These are phyloP conservation scores for Grus americana DNA, from an alignment of 2,113 vertebrate species.

Conservation along the genomic window DNA sequence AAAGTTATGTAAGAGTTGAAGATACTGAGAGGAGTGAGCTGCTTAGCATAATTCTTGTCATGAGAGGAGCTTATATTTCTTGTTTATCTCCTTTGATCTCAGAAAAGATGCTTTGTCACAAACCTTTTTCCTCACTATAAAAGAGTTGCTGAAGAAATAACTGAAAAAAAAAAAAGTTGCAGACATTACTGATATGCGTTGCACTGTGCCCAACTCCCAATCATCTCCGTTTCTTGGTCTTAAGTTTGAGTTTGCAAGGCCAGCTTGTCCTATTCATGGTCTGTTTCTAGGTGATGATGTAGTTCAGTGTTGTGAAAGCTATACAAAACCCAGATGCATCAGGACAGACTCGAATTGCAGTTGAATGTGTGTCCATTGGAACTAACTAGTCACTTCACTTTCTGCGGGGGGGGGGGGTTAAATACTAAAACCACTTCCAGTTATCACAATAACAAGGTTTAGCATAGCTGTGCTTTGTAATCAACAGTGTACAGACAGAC, in stretches of 20 bases:
- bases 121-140: background rate
- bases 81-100: slow-evolving; percentile 9
- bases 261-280: background rate
- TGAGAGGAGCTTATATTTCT: slow-evolving; percentile 14
- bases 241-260: background rate
- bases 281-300: background rate
- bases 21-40: slow-evolving; percentile 20
- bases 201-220: background rate
- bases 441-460: background rate
- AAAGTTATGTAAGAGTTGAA: background rate
- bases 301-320: background rate
- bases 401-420: background rate
- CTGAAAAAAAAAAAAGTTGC: background rate
- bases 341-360: background rate
- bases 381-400: background rate
- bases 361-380: background rate
- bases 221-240: background rate
- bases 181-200: background rate
- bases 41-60: slow-evolving; percentile 34
- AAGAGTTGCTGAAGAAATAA: background rate
- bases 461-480: background rate
- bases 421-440: background rate
- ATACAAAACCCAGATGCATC: background rate
- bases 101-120: slow-evolving; percentile 7
- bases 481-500: background rate